Evolutionary conservation across 1,140 invertebrate species (phyloP), one percentile per base, ranked within the genome.

Genomic region (Drosophila repletoides): DNA sequence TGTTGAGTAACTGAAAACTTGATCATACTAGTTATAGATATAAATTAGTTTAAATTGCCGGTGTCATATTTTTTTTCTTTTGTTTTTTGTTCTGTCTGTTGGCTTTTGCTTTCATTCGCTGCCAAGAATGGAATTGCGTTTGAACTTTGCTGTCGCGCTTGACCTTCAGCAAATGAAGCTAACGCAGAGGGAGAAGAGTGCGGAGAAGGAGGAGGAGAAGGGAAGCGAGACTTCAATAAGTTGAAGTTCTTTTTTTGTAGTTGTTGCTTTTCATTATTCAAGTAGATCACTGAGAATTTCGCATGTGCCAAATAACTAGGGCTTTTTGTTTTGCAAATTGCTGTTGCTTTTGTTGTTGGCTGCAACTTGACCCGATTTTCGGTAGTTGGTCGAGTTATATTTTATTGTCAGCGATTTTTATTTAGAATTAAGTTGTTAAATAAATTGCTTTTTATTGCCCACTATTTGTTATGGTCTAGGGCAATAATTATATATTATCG

Each of bases 271-370:
- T 24, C 58, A 41, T 29, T 67, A 72, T 81, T 76, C 68, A 84
- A 84, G 70, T 77, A 71, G 79, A 71, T 63, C 75, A 86, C 74
- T 79, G 71, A 63, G 80, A 79, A 84, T 86, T 84, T 84, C 80
- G 80, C 79, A 86, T 84, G 79, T 84, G 79, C 79, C 73, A 76
- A 77, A 83, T 71, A 77, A 58, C 60, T 83, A 73, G 77, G 73
- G 69, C 73, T 49, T 60, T 69, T 61, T 68, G 70, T 80, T 79
- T 65, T 58, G 52, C 55, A 51, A 64, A 77, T 69, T 60, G 63
- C 55, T 19, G 22, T 61, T 36, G 14, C 55, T 19, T 29, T 61
- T 36, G 14, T 40, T 31, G 7, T 19, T 22, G 19, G 36, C 40
- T 65, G 63, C 45, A 76, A 76, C 72, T 83, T 83, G 77, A 83